Evolutionary conservation across 2,113 vertebrate species (phyloP), one percentile per base, ranked within the genome.

Genomic region (Bucco capensis): DNA sequence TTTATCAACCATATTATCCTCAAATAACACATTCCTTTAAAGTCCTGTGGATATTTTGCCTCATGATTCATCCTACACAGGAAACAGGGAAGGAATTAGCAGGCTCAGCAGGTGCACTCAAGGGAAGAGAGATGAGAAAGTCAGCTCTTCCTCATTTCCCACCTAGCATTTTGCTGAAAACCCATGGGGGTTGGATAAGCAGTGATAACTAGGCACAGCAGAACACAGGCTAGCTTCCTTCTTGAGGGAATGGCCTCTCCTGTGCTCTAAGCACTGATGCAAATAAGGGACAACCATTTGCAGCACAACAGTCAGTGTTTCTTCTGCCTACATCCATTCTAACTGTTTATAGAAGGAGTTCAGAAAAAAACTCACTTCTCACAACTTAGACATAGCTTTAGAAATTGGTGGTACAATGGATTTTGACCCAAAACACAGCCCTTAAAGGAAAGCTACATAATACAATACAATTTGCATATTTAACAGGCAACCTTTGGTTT

Each of bases 121-220:
- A 31, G 61, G 42, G 70, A 51, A 60, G 67, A 76, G 44, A 71
- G 77, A 81, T 5, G 35, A 44, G 40, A 89, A 40, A 37, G 42
- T 44, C 60, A 70, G n/a, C 66, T 91, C 79, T 83, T 85, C 88
- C 83, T 90, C 51, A 64, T 60, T 92, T 96, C 89, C 71, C 54
- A 19, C 22, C 49, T 57, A 40, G 17, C 19, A 31, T 44, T 71
- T 37, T 53, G 57, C 35, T 82, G 83, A 50, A 33, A n/a, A 35
- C 0, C 0, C 51, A 54, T 25, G 58, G 24, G 23, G 67, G 31
- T 24, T 74, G 31, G 75, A 88, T n/a, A 49, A 71, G 50, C 47
- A 77, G 70, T 21, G 92, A 70, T 71, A 77, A 72, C 46, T 31
- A 19, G 70, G n/a, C 40, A 70, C 6, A 44, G 58, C 44, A 83